phyloP scores from a whole-genome alignment of 1,140 invertebrate species.

The Ridgeia piscesae region DNA sequence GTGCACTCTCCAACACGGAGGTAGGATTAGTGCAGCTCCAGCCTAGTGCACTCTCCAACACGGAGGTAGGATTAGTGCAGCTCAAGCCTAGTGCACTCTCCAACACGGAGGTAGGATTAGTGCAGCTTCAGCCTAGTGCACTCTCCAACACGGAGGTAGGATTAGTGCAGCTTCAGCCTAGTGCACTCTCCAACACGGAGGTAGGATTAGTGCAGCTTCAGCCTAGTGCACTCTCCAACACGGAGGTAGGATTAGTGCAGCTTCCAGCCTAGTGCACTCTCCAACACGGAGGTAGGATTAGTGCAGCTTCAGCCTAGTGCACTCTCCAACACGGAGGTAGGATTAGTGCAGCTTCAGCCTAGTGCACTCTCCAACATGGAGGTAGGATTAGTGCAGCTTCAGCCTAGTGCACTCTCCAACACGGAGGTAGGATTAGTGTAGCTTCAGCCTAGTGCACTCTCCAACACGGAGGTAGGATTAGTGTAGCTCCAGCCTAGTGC shows the following conservation, averaged over 20 bases:
- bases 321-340: background rate
- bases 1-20: conserved; percentile 10
- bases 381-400: background rate
- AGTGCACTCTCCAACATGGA: conserved; percentile 9
- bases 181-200: conserved; percentile 10
- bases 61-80: background rate
- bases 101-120: background rate
- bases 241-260: background rate
- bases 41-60: conserved; percentile 8
- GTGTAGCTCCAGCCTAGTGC: background rate
- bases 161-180: background rate
- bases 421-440: background rate
- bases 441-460: conserved; percentile 14
- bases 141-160: background rate
- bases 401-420: conserved; percentile 10
- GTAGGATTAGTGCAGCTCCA: background rate
- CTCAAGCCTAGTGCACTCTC: conserved; percentile 10
- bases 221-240: conserved; percentile 8
- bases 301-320: conserved; percentile 6
- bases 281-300: background rate
- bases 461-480: background rate
- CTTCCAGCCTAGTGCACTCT: conserved; percentile 11
- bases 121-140: conserved; percentile 6
- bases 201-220: background rate
- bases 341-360: background rate